phyloP scores from a whole-genome alignment of 1,140 invertebrate genomes.

The Hermatobates lingyangjiaoensis region DNA sequence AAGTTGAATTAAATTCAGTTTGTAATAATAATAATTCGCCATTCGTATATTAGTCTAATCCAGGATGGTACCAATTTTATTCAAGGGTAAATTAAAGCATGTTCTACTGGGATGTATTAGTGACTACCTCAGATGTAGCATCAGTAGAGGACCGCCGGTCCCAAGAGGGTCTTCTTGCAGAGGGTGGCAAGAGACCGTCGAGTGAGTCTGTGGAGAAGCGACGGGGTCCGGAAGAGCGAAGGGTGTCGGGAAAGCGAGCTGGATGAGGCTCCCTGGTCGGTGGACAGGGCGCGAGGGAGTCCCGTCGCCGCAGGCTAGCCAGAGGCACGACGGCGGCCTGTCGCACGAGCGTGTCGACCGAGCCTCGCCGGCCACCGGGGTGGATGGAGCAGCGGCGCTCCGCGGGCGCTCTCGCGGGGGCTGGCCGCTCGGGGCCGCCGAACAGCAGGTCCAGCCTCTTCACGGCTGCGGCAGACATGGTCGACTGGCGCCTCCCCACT shows the following conservation, averaged over 20 bases:
- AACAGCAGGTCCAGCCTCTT: conserved; percentile 50
- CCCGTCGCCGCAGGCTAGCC: conserved; percentile 26
- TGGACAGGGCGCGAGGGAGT: conserved; percentile 24
- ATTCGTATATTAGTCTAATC: too few relatives aligned
- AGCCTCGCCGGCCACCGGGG: conserved; percentile 26
- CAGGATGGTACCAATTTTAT: too few relatives aligned
- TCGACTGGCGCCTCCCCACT: neutral
- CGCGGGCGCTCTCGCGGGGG: conserved; percentile 8
- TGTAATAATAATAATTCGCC: too few relatives aligned
- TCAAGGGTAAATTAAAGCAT: too few relatives aligned
- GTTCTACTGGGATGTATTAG: too few relatives aligned
- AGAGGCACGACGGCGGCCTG: conserved; percentile 16
- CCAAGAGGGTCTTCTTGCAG: conserved; percentile 28
- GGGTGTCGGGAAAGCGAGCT: conserved; percentile 40
- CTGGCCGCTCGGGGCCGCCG: conserved; percentile 31
- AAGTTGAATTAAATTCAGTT: too few relatives aligned
- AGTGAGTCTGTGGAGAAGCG: conserved; percentile 48
- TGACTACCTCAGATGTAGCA: too few relatives aligned
- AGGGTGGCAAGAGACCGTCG: conserved; percentile 34
- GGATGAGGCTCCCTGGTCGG: conserved; percentile 27
- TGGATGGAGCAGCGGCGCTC: conserved; percentile 38
- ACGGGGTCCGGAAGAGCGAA: conserved; percentile 26
- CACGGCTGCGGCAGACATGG: conserved; percentile 33
- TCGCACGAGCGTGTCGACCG: conserved; percentile 18
- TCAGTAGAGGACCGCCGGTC: conserved; percentile 39